phyloP scores from a whole-genome alignment of 2,888 invertebrate genomes.

The Conchocele bisecta region DNA sequence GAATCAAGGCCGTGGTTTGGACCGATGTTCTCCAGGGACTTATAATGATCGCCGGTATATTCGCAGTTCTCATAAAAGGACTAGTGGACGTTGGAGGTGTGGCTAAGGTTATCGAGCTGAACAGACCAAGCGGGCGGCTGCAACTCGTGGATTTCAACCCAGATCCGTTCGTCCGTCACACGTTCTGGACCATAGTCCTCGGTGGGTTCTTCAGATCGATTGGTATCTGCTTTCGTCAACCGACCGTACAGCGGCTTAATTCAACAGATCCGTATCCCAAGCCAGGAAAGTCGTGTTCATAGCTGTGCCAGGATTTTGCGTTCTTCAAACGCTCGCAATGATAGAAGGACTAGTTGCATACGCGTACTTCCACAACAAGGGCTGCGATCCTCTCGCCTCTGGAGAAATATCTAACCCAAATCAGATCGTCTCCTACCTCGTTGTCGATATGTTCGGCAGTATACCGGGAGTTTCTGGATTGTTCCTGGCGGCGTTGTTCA shows the following conservation, averaged over 20 bases:
- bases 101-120: too few relatives aligned
- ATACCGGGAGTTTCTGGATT: slow-evolving; percentile 31
- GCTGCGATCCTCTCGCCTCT: slow-evolving; percentile 48
- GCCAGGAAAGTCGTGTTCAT: too few relatives aligned
- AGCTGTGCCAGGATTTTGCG: slow-evolving; percentile 28
- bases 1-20: slow-evolving; percentile 43
- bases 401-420: slow-evolving; percentile 42
- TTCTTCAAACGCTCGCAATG: slow-evolving; percentile 31
- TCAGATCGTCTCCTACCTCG: slow-evolving; percentile 29
- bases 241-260: slow-evolving; percentile 34
- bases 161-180: slow-evolving; percentile 35
- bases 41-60: slow-evolving; percentile 31
- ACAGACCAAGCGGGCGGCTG: slow-evolving; percentile 29
- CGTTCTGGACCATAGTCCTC: slow-evolving; percentile 46
- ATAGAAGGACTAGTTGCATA: slow-evolving; percentile 36
- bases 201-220: slow-evolving; percentile 10
- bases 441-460: slow-evolving; percentile 38
- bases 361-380: too few relatives aligned
- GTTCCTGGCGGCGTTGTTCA: too few relatives aligned
- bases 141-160: too few relatives aligned
- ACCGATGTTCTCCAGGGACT: slow-evolving; percentile 44
- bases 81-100: slow-evolving; percentile 38
- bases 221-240: slow-evolving; percentile 20
- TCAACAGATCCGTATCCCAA: too few relatives aligned
- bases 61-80: slow-evolving; percentile 41